phyloP scores from a whole-genome alignment of 2,113 vertebrate species.

The Albula goreensis region DNA sequence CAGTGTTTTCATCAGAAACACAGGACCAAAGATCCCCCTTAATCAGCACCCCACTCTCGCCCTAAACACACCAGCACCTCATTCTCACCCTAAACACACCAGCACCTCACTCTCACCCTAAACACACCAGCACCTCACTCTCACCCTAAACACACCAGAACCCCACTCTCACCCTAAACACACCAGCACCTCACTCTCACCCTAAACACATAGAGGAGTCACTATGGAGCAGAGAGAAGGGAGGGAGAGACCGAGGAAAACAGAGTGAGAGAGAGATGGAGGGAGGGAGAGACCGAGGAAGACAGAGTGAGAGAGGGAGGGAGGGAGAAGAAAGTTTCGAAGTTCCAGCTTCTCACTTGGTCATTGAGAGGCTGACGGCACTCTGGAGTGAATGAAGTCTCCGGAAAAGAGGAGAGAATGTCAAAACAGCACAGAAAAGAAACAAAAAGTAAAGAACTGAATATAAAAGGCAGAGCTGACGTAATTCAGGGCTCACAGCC shows the following conservation, averaged over 20 bases:
- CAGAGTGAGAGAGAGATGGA: slow-evolving; percentile 27
- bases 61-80: too few relatives aligned
- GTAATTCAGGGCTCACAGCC: neutral
- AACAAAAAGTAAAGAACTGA: too few relatives aligned
- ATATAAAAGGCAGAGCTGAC: neutral
- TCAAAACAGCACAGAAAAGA: slow-evolving; percentile 3
- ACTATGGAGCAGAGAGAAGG: neutral
- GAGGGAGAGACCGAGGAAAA: slow-evolving; percentile 20
- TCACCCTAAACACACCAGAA: neutral
- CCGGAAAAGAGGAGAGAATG: slow-evolving; percentile 28
- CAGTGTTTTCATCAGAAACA: too few relatives aligned
- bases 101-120: too few relatives aligned
- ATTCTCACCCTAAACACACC: neutral
- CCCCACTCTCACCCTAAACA: too few relatives aligned
- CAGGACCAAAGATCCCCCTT: too few relatives aligned
- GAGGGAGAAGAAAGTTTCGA: neutral
- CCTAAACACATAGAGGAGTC: neutral
- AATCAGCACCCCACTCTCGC: too few relatives aligned
- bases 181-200: too few relatives aligned
- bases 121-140: too few relatives aligned
- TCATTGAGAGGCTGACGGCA: slow-evolving; percentile 46
- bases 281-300: neutral
- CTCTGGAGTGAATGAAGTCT: slow-evolving; percentile 40
- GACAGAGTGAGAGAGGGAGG: neutral
- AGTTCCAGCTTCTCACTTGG: slow-evolving; percentile 34